A percentile compares a stretch with the other conserved stretches of the same genome.
phyloP scores from a whole-genome alignment of 2,888 invertebrate species.

The Napeogenes sylphis region DNA sequence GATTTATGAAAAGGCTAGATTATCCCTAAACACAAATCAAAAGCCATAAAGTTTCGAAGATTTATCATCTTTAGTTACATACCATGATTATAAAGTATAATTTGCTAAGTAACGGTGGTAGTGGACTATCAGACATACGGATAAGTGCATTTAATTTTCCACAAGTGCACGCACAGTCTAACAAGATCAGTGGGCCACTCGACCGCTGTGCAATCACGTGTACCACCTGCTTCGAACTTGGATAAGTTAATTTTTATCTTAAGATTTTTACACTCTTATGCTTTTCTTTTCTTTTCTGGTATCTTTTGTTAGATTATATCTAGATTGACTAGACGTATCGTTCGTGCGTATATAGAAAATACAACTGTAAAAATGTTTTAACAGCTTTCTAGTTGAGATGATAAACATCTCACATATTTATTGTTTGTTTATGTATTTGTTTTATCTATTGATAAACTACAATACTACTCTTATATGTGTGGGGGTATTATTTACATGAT shows the following conservation, averaged over 20 bases:
- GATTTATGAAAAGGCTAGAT: too few relatives aligned
- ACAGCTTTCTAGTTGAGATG: neutral
- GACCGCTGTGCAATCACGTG: slow-evolving; percentile 24
- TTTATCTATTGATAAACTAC: neutral
- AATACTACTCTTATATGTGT: neutral
- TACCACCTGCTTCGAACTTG: neutral
- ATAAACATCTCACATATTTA: neutral
- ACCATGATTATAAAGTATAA: slow-evolving; percentile 20
- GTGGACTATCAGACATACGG: slow-evolving; percentile 11
- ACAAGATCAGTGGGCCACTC: slow-evolving; percentile 27
- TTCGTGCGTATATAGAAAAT: slow-evolving; percentile 2
- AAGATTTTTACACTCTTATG: too few relatives aligned
- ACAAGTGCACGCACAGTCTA: slow-evolving; percentile 22
- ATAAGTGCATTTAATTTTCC: slow-evolving; percentile 18
- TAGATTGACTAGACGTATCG: neutral
- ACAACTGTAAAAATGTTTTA: neutral
- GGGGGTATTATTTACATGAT: neutral
- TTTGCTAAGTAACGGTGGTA: slow-evolving; percentile 11
- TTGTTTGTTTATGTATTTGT: neutral
- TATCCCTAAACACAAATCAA: too few relatives aligned
- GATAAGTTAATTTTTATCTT: neutral
- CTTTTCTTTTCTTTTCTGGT: neutral
- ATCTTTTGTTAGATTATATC: neutral
- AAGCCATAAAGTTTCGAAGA: too few relatives aligned
- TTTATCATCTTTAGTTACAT: neutral